These are phyloP conservation scores for Rotaria socialis DNA, from an alignment of 2,888 invertebrate species.

Conservation along the genomic window DNA sequence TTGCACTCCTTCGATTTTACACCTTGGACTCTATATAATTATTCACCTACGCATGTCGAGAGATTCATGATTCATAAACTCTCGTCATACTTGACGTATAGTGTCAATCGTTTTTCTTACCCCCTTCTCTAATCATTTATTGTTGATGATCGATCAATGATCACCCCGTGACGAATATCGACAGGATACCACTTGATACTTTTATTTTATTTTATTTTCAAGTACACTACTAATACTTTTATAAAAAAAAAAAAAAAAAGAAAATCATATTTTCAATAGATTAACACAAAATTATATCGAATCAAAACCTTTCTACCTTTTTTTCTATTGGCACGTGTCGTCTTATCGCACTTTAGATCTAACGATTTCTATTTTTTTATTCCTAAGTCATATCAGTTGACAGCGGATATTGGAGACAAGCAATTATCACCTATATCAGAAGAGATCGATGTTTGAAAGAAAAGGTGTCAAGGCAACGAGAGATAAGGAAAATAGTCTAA, in stretches of 20 bases:
- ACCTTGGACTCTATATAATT: background rate
- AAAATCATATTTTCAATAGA: background rate
- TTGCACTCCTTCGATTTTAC: background rate
- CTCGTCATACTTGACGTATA: slow-evolving; percentile 25
- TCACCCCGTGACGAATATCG: slow-evolving; percentile 19
- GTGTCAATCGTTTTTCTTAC: background rate
- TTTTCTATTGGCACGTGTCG: background rate
- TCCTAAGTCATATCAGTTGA: background rate
- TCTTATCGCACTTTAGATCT: background rate
- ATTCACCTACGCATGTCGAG: slow-evolving; percentile 13
- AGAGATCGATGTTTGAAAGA: background rate
- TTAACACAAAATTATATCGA: background rate
- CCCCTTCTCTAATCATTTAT: background rate
- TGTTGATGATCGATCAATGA: slow-evolving; percentile 32
- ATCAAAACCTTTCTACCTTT: background rate
- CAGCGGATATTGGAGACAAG: slow-evolving; percentile 22
- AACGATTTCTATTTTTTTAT: background rate
- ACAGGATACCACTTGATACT: slow-evolving; percentile 7
- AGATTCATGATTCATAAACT: background rate
- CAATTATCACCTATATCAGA: slow-evolving; percentile 29
- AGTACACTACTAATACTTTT: slow-evolving; percentile 10
- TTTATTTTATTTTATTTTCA: slow-evolving; percentile 7
- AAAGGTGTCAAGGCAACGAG: background rate
- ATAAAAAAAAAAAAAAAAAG: background rate
- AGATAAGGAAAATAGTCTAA: background rate